These are phyloP conservation scores for Anguilla megastoma DNA, from an alignment of 2,797 vertebrate species.

Conservation along the genomic window DNA sequence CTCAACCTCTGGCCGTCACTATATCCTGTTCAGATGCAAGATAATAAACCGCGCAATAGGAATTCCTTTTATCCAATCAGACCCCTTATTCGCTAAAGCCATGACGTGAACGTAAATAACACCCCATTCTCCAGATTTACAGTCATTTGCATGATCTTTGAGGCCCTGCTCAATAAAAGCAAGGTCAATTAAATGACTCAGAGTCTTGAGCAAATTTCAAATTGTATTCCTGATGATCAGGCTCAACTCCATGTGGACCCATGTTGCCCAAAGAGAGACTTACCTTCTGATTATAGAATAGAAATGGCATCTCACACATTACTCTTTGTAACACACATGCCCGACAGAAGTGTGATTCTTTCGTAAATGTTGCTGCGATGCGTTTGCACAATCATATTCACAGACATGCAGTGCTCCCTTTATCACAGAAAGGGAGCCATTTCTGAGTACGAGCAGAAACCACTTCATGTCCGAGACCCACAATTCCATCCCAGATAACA, in stretches of 20 bases:
- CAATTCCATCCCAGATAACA: slow-evolving; percentile 31
- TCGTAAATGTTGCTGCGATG: not conserved
- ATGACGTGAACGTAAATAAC: not conserved
- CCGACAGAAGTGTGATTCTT: not conserved
- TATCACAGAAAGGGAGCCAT: not conserved
- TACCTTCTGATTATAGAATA: not conserved
- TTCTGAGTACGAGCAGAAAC: not conserved
- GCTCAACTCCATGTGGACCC: not conserved
- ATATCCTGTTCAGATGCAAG: not conserved
- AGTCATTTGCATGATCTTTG: not conserved
- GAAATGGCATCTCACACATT: not conserved
- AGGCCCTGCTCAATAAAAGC: not conserved
- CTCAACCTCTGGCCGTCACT: not conserved
- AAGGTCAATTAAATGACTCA: slow-evolving; percentile 3
- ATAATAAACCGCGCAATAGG: not conserved
- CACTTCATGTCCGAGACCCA: slow-evolving; percentile 1
- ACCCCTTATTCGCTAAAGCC: not conserved
- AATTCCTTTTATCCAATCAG: not conserved
- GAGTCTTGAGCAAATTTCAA: not conserved
- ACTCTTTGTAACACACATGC: not conserved
- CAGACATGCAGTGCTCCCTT: not conserved
- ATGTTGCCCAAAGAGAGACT: not conserved
- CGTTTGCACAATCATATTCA: not conserved
- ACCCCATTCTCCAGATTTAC: not conserved
- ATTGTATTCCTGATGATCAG: not conserved